Conservation (phyloP, 1,140 invertebrate species). For the Drosophila asahinai region DNA sequence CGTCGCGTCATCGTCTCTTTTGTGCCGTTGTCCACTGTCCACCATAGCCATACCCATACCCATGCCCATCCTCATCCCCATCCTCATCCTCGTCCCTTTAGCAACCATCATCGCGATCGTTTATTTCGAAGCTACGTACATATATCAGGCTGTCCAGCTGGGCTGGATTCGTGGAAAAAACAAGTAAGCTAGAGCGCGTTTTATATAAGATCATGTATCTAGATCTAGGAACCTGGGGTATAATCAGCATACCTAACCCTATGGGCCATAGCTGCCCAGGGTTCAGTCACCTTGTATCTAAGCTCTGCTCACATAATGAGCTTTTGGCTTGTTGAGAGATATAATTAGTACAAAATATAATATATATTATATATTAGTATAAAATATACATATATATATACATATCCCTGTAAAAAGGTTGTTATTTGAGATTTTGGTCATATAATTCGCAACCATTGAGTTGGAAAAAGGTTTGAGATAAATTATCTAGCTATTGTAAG, state of each 20-base stretch:
- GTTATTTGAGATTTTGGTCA: too few species aligned
- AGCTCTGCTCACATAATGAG: not conserved
- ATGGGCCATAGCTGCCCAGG: too few species aligned
- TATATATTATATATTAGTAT: too few species aligned
- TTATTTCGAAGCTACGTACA: conserved; percentile 50
- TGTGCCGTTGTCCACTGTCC: conserved; percentile 27
- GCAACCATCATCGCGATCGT: conserved; percentile 55
- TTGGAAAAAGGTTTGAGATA: too few species aligned
- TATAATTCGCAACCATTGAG: not conserved
- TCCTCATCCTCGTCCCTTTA: conserved; percentile 16
- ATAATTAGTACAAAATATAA: too few species aligned
- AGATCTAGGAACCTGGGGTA: conserved; percentile 13
- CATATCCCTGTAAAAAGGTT: too few species aligned
- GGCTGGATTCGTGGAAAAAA: conserved; percentile 37
- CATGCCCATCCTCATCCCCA: not conserved
- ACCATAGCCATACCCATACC: conserved; percentile 1
- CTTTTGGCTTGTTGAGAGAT: not conserved
- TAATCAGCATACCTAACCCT: not conserved
- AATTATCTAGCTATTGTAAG: too few species aligned
- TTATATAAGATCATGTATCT: conserved; percentile 31
- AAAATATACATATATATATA: too few species aligned
- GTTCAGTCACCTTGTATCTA: not conserved
- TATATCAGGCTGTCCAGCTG: conserved; percentile 61
- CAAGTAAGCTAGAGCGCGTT: not conserved
- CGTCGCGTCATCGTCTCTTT: conserved; percentile 44